Conservation (phyloP, 2,113 vertebrate genomes). For the Stegastes partitus region DNA sequence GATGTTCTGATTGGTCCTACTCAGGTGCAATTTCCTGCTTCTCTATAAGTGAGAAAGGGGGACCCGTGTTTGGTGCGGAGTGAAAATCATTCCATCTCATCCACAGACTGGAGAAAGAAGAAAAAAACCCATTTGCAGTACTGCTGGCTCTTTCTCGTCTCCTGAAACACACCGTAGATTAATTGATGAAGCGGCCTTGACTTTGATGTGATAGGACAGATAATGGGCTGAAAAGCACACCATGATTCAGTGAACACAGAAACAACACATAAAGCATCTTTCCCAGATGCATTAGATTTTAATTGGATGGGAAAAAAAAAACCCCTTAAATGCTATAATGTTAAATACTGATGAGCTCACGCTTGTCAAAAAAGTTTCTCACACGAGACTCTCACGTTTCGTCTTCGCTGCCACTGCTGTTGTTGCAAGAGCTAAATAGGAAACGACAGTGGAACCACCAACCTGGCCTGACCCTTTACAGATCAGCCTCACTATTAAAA, state of each 20-base stretch:
- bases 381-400: background rate
- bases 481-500: constrained; percentile 30
- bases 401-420: background rate
- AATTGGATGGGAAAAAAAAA: too few relatives aligned
- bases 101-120: constrained; percentile 28
- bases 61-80: constrained; percentile 40
- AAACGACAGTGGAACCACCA: constrained; percentile 44
- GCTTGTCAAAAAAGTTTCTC: too few relatives aligned
- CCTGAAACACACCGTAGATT: constrained; percentile 17
- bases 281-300: background rate
- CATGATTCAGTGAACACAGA: constrained; percentile 1
- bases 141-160: constrained; percentile 22
- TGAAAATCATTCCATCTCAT: constrained; percentile 59
- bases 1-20: constrained; percentile 57
- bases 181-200: constrained; percentile 29
- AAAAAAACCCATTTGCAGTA: constrained; percentile 26
- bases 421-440: constrained; percentile 14
- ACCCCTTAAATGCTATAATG: too few relatives aligned
- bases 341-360: too few relatives aligned
- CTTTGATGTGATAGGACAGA: constrained; percentile 35
- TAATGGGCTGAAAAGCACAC: constrained; percentile 18
- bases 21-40: constrained; percentile 70
- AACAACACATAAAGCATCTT: background rate
- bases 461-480: constrained; percentile 46
- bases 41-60: constrained; percentile 37